Evolutionary conservation across 2,888 invertebrate genomes (phyloP).

Genomic region (Theodoxus fluviatilis): DNA sequence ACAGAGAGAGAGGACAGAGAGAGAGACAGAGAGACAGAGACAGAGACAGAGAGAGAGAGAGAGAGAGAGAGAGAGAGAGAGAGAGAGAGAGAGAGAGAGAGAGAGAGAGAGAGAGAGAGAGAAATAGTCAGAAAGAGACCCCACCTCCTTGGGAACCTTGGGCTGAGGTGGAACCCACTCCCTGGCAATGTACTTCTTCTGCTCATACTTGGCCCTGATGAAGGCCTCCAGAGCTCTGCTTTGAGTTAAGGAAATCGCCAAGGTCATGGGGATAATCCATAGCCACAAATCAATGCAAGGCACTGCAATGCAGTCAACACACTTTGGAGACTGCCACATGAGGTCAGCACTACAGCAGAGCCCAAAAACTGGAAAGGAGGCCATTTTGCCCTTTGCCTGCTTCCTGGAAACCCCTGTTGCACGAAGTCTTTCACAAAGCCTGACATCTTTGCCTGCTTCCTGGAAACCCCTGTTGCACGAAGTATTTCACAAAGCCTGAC

Average conservation of each 20-base stretch:
- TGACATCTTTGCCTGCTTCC: too few species aligned
- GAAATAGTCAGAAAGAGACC: background rate
- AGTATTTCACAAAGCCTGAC: too few species aligned
- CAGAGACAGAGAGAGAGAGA: background rate
- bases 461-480: too few species aligned
- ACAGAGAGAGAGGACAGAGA: too few species aligned
- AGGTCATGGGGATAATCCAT: background rate
- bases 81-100: slow-evolving; percentile 18
- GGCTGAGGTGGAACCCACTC: slow-evolving; percentile 90
- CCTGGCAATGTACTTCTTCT: slow-evolving; percentile 95
- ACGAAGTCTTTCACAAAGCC: too few species aligned
- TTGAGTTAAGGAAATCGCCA: background rate
- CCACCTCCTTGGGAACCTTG: slow-evolving; percentile 69
- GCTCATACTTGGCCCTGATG: slow-evolving; percentile 97
- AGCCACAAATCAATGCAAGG: background rate
- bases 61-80: background rate
- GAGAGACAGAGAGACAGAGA: background rate
- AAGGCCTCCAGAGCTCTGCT: slow-evolving; percentile 82
- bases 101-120: background rate
- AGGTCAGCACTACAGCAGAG: too few species aligned
- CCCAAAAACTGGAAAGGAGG: too few species aligned
- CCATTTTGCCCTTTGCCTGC: too few species aligned
- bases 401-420: too few species aligned
- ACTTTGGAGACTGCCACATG: too few species aligned
- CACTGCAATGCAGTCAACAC: too few species aligned